Base-by-base conservation (phyloP, 2,888 invertebrate species). In the Thera britannica region DNA sequence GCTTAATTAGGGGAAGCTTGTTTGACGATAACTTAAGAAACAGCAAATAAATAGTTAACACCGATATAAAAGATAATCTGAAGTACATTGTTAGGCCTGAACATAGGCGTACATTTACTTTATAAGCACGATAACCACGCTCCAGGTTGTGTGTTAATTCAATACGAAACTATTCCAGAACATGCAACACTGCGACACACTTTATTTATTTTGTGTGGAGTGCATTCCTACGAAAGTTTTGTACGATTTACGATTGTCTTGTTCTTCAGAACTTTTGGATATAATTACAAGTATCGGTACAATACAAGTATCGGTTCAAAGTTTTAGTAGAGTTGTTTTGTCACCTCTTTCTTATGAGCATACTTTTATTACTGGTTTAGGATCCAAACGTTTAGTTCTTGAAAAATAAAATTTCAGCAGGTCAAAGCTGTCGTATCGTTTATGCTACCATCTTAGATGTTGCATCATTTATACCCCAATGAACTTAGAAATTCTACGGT, bases 31-130 rank as follows among this genome's bases (percentile, higher is more conserved):
- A 61, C 57, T 61, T 49, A 62, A 48, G 35, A 36, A 49, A 62
- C 58, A 49, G 36, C 56, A 65, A 65, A 69, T 62, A 69, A 62
- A 65, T 65, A 65, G 65, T 65, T 46, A 58, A 65, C 62, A 59
- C 65, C 49, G 62, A 69, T 69, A 48, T 41, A 62, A 41, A 58
- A 69, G 68, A 69, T 69, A 65, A 65, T 65, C 62, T 62, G 49
- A 52, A 12, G 46, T 65, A 62, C 62, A 69, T 65, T 65, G 65
- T 69, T 69, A 62, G 62, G 62, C 36, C 12, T 58, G 61, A 65
- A 51, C 64, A 12, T 54, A 61, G 12, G 55, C 38, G 58, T 68
- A 57, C 56, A 44, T 66, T 60, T 44, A 66, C 46, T 63, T 59
- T 51, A 48, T 55, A 51, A 36, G 55, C 12, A 35, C 36, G 52